Percentiles rank a stretch among this genome's conserved stretches.
Evolutionary conservation across 2,113 vertebrate genomes (phyloP).

Genomic region (Chloropsis hardwickii): DNA sequence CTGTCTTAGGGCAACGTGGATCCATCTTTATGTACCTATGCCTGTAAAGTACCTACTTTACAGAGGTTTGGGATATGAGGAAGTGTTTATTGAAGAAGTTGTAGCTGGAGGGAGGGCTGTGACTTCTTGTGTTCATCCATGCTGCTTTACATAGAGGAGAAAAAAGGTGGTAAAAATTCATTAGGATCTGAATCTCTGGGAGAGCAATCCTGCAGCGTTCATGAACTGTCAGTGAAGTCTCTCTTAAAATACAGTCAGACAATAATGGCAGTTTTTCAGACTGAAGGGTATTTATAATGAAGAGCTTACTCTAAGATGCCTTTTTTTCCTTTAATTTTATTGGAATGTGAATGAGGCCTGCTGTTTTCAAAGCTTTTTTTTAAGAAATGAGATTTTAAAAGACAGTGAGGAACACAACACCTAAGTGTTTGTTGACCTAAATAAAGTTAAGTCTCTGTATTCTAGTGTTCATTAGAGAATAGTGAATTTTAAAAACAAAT

Average conservation of each 20-base stretch:
- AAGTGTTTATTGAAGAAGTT: not conserved
- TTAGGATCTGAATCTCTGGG: not conserved
- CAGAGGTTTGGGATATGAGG: accelerated
- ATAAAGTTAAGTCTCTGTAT: not conserved
- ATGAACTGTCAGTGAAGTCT: not conserved
- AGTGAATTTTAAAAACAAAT: not conserved
- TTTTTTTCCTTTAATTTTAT: not conserved
- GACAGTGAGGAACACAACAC: not conserved
- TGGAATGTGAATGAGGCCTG: not conserved
- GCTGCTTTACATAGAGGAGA: not conserved
- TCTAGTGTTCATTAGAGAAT: not conserved
- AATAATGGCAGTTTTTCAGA: not conserved
- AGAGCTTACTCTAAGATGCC: not conserved
- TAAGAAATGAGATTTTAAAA: not conserved
- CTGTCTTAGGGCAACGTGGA: not conserved
- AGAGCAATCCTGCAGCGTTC: not conserved
- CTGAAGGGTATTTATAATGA: not conserved
- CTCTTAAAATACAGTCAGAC: not conserved
- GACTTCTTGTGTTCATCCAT: accelerated
- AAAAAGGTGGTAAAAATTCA: not conserved
- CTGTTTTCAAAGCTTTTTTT: not conserved
- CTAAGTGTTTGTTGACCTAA: not conserved
- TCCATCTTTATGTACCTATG: not conserved
- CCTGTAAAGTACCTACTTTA: not conserved
- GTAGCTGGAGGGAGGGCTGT: not conserved